Base-by-base conservation (phyloP, 2,113 vertebrate species). In the Tylochromis polylepis region DNA sequence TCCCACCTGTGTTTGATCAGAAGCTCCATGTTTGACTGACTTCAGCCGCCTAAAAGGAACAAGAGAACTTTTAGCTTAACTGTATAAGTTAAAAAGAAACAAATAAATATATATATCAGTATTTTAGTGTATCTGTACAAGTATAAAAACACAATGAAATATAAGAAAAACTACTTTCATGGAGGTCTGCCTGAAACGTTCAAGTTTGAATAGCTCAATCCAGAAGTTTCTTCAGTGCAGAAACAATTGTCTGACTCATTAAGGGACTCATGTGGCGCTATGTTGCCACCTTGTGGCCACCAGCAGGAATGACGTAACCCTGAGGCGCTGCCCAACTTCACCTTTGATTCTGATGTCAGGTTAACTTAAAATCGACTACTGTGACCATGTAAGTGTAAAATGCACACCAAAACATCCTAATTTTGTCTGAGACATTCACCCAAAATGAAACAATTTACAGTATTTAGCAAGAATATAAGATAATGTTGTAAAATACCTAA, bases 41-140 rank as follows among this genome's bases (percentile, higher is more conserved):
- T 27, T 67, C 41, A 51, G 12, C 0, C 34, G 3, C 65, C 65
- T 70, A 70, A 41, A 70, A 27, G 8, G 22, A 41, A 14, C 4
- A 22, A 5, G 20, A 67, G 10, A 67, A 22, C 11, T 22, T 38
- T 38, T 41, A 38, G 34, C 34, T 67, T 67, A 22, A 67, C 24
- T 29, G 24, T 29, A 58, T 6, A 58, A 15, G 56, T 58, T 29
- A 58, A 58, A 15, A 4, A 0, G 2, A 1, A 3, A 29, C 15
- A 0, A 58, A 27, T 8, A 53, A 29, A 29, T 3, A 1, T 11
- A 2, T 3, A 55, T 3, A n/a, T n/a, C n/a, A n/a, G n/a, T n/a
- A n/a, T n/a, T n/a, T n/a, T n/a, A 29, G 29, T 4, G 18, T 51
- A 18, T 51, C 43, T 15, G 43, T 46, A n/a, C 2, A 59, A 36